phyloP scores from a whole-genome alignment of 2,113 vertebrate species.

The Pongo abelii region DNA sequence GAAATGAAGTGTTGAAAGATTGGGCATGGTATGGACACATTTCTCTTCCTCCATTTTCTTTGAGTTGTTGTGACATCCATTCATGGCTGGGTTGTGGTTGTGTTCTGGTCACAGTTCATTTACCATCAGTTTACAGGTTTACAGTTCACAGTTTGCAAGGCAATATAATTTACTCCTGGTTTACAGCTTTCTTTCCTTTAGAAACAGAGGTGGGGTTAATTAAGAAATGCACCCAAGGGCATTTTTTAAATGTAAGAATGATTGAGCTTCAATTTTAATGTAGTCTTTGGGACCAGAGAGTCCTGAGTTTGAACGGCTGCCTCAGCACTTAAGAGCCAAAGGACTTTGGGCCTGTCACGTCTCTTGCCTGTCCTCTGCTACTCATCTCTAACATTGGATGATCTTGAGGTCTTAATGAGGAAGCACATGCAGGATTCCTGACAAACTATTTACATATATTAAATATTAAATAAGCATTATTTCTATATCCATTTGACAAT shows the following conservation, averaged over 20 bases:
- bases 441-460: not conserved
- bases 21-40: not conserved
- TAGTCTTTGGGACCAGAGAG: not conserved
- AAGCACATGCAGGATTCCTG: not conserved
- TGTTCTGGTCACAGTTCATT: conserved; percentile 40
- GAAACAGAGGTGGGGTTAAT: conserved; percentile 25
- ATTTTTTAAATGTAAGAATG: not conserved
- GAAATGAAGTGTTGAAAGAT: not conserved
- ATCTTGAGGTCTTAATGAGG: not conserved
- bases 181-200: conserved; percentile 21
- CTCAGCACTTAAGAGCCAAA: not conserved
- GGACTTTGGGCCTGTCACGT: not conserved
- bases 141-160: conserved; percentile 34
- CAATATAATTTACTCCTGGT: conserved; percentile 23
- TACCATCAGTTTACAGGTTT: not conserved
- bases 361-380: not conserved
- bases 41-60: not conserved
- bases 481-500: not conserved
- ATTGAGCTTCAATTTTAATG: conserved; percentile 13
- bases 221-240: not conserved
- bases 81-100: not conserved
- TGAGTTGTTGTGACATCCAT: not conserved
- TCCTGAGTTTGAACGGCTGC: not conserved
- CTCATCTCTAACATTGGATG: not conserved
- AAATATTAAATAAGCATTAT: not conserved